Conservation (phyloP, 2,113 vertebrate species). For the Fulmarus glacialis region DNA sequence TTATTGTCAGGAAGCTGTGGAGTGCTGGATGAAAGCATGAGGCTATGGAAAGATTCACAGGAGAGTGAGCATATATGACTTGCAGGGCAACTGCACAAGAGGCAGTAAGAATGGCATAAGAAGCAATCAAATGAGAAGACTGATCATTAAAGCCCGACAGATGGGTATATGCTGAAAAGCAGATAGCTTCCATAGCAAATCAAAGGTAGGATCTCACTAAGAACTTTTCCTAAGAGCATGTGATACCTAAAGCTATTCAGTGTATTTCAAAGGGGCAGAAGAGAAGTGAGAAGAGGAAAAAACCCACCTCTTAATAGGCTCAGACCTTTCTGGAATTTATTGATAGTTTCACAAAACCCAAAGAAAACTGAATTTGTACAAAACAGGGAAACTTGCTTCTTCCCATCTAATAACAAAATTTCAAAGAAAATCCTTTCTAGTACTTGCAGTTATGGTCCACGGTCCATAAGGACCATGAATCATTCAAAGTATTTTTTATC, state of each 20-base stretch:
- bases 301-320: accelerated
- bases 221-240: background rate
- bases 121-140: background rate
- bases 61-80: background rate
- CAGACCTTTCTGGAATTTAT: background rate
- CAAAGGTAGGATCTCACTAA: background rate
- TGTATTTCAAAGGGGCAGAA: background rate
- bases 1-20: background rate
- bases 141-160: background rate
- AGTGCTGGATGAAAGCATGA: background rate
- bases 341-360: background rate
- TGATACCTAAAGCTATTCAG: background rate
- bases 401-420: background rate
- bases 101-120: background rate
- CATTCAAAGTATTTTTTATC: background rate
- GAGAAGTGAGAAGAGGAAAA: background rate
- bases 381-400: background rate
- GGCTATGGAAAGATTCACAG: background rate
- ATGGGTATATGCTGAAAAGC: background rate
- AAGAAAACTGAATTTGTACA: background rate
- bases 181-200: background rate
- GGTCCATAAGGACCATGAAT: background rate
- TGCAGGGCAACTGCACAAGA: background rate
- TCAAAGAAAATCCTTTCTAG: background rate
- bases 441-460: background rate